These are phyloP conservation scores for Todiramphus chloris DNA, from an alignment of 2,113 vertebrate genomes.

Conservation along the genomic window DNA sequence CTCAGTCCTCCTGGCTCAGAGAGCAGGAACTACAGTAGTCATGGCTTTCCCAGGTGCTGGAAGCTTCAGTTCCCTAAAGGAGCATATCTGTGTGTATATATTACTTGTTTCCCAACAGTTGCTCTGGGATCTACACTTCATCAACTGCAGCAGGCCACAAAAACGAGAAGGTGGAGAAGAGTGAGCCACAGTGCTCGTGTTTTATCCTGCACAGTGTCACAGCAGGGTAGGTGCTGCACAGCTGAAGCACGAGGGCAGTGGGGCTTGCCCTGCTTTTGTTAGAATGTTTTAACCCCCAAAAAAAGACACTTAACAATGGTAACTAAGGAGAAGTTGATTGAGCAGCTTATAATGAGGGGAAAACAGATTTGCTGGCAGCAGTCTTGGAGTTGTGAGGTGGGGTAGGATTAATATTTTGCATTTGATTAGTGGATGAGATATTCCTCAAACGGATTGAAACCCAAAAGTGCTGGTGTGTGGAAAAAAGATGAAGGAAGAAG, in stretches of 20 bases:
- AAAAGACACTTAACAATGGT: neutral
- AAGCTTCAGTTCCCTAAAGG: neutral
- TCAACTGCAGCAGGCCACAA: neutral
- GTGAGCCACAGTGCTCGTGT: neutral
- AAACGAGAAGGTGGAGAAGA: neutral
- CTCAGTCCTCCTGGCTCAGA: neutral
- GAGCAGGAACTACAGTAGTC: constrained; percentile 2
- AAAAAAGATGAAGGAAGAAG: neutral
- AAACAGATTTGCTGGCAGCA: neutral
- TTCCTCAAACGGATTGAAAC: neutral
- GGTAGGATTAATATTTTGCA: neutral
- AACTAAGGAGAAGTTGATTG: neutral
- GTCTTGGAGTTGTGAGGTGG: neutral
- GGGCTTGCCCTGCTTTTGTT: neutral
- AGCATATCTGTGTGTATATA: neutral
- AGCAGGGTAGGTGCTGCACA: neutral
- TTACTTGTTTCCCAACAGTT: neutral
- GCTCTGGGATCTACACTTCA: neutral
- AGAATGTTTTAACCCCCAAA: neutral
- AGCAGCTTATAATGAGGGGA: neutral
- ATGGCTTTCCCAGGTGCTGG: neutral
- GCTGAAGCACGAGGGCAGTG: neutral
- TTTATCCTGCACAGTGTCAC: neutral
- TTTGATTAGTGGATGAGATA: neutral
- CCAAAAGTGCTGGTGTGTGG: neutral